phyloP scores from a whole-genome alignment of 2,797 vertebrate species.

The Vireo griseus region DNA sequence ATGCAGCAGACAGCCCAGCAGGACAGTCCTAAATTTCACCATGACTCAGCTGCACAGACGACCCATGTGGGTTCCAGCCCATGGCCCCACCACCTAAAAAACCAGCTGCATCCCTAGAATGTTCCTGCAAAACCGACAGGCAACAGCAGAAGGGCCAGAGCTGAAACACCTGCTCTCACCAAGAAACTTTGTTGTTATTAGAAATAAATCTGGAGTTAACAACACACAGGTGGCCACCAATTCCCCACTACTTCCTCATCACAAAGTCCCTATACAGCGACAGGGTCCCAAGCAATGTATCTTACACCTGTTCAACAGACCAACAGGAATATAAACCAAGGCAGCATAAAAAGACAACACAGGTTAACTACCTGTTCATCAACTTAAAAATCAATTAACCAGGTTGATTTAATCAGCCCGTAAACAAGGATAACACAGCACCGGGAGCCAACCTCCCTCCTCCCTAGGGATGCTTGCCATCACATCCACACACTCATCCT shows the following conservation, averaged over 20 bases:
- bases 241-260: not conserved
- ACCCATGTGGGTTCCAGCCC: not conserved
- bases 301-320: not conserved
- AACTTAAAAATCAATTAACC: not conserved
- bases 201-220: not conserved
- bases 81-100: not conserved
- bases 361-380: not conserved
- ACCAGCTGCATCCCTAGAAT: not conserved
- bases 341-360: accelerated
- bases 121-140: not conserved
- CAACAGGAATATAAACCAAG: not conserved
- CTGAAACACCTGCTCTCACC: not conserved
- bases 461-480: not conserved
- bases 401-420: not conserved
- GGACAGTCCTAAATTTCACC: not conserved
- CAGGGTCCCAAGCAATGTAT: not conserved
- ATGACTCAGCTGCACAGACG: not conserved
- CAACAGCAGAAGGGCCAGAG: not conserved
- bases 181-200: not conserved
- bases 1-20: not conserved
- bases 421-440: accelerated
- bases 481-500: accelerated
- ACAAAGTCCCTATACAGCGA: not conserved
- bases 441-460: not conserved
- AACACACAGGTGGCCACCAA: not conserved